A percentile compares a stretch with the other conserved stretches of the same genome.
These are phyloP conservation scores for Cheilosia soror DNA, from an alignment of 2,888 invertebrate genomes.

Conservation along the genomic window DNA sequence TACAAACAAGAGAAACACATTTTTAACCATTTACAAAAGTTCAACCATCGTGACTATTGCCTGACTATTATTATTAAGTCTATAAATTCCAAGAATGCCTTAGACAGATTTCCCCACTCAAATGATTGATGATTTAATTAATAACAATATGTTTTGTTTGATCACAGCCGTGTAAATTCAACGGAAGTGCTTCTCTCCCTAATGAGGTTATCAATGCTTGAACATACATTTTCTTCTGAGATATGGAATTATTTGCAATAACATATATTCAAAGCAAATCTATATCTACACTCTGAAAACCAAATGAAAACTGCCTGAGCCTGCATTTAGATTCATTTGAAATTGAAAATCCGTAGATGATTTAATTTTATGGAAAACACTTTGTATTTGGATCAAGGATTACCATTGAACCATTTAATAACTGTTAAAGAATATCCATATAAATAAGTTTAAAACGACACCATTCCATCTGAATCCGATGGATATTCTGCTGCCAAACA, in stretches of 20 bases:
- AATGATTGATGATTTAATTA: too few relatives aligned
- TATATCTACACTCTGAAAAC: too few relatives aligned
- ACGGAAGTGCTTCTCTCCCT: too few relatives aligned
- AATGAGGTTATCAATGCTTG: too few relatives aligned
- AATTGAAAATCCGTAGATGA: background rate
- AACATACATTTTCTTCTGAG: background rate
- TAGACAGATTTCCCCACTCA: too few relatives aligned
- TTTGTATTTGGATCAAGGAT: conserved; percentile 30
- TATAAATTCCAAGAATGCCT: background rate
- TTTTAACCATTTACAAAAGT: background rate
- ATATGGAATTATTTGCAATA: too few relatives aligned
- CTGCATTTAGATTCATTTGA: background rate
- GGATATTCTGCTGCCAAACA: conserved; percentile 7
- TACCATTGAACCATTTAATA: conserved; percentile 51
- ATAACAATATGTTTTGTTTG: too few relatives aligned
- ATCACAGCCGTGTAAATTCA: too few relatives aligned
- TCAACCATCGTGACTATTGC: background rate
- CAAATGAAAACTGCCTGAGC: background rate
- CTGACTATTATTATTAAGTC: background rate
- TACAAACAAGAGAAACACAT: too few relatives aligned
- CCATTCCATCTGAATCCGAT: conserved; percentile 25
- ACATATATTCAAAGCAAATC: too few relatives aligned
- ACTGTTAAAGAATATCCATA: conserved; percentile 57
- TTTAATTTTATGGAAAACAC: background rate
- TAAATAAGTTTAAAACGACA: conserved; percentile 59